Evolutionary conservation across 2,113 vertebrate species (phyloP), one percentile per base, ranked within the genome.

Genomic region (Agapornis roseicollis): DNA sequence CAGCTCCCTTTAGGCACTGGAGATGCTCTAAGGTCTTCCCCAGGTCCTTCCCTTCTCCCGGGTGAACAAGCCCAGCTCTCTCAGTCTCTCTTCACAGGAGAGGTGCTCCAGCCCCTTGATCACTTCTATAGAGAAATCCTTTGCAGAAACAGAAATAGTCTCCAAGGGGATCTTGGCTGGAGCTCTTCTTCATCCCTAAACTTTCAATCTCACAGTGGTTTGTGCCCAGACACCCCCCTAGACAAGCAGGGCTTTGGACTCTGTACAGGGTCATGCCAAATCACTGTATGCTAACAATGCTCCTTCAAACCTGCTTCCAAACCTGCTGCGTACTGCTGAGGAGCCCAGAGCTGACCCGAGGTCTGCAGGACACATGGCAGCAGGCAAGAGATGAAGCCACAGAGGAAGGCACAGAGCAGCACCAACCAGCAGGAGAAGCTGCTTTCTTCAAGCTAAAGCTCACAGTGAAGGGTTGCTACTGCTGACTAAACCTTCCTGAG

Each of bases 361-460:
- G 35, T 33, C 47, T 61, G 24, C 15, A 39, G 56, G 17, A 31
- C 17, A 85, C 28, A 17, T 7, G 56, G 25, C 41, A 81, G 47
- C 70, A 71, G 50, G 39, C 29, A 55, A 55, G 28, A 17, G 23
- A 14, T 0, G 0, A 18, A 28, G 31, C 3, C 55, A 49, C 1
- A 9, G 23, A 18, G 23, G 23, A 79, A 90, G 50, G 3, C 18
- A 13, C 0, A 0, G 65, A 64, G 23, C 35, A 29, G 13, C 3
- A 16, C 10, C 11, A 56, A 58, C 7, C 17, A 50, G 35, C 39
- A 84, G 50, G 39, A 71, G 81, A 46, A 42, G 31, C 8, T 20
- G 2, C 23, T 81, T 84, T 74, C 60, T 71, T 65, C 50, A 66
- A 37, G 31, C 24, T 78, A 55, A 46, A 13, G 2, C 11, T 42